Evolutionary conservation across 2,113 vertebrate species (phyloP), one percentile per base, ranked within the genome.

Genomic region (Tympanuchus pallidicinctus): DNA sequence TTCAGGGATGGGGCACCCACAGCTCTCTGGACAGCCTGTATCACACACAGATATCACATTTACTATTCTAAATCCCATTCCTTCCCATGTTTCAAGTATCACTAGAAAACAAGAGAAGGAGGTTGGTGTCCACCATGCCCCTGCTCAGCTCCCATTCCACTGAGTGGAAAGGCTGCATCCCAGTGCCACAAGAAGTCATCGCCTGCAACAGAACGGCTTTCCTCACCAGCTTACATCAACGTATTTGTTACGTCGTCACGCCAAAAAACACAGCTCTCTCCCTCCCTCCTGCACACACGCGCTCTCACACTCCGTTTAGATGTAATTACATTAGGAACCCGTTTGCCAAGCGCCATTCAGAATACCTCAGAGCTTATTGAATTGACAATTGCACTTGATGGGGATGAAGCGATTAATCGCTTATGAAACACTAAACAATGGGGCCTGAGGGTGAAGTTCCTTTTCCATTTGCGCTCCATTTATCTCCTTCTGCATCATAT

Each of bases 361-460:
- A 79, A 54, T 52, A 96, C 94, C 92, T 94, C 45, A 1, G 93
- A 96, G 95, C 93, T 84, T 13, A 96, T 76, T 95, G 94, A 92
- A 94, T 64, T 70, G 91, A 95, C 95, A 97, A 95, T 86, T 89
- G 92, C 87, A 83, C 91, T 96, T 87, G 94, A 94, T 88, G 94
- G 91, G 96, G 95, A 92, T 78, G 82, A 86, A 91, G 95, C 72
- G 81, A 96, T 96, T 95, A 96, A 97, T 96, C 80, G 72, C 91
- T 97, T 93, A 89, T 86, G 95, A 95, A 96, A 90, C 88, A 56
- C 95, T 95, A 77, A 94, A 94, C 89, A 86, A 82, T 40, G 82
- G 90, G 86, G 92, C 96, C 94, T 91, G 88, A 89, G 94, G 93
- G 92, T 82, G 86, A 96, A 96, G 82, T 27, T 95, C 81, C 83